phyloP scores from a whole-genome alignment of 2,113 vertebrate species.

The Brienomyrus longianalis region DNA sequence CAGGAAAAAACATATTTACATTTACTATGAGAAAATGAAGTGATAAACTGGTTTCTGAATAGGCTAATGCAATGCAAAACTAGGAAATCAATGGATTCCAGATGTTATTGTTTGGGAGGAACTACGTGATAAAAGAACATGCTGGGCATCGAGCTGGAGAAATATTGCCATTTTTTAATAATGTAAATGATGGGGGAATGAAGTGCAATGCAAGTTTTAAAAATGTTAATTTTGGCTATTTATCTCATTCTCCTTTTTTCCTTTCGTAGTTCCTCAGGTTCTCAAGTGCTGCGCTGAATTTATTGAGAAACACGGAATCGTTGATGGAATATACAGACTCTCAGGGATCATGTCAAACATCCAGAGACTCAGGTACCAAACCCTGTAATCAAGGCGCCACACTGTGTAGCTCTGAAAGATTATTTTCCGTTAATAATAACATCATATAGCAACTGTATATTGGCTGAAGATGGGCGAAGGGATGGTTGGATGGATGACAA shows the following conservation, averaged over 20 bases:
- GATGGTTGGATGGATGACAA: not conserved
- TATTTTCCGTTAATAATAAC: not conserved
- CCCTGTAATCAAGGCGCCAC: not conserved
- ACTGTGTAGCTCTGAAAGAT: not conserved
- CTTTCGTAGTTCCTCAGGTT: slow-evolving; percentile 81
- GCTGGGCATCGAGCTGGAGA: not conserved
- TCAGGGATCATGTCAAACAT: slow-evolving; percentile 97
- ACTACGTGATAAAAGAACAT: not conserved
- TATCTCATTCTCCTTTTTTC: not conserved
- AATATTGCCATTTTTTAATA: not conserved
- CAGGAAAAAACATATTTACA: not conserved
- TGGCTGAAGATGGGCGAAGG: not conserved
- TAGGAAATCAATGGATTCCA: not conserved
- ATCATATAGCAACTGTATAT: not conserved
- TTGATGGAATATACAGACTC: slow-evolving; percentile 95
- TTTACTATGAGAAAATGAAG: not conserved
- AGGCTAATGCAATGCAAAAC: not conserved
- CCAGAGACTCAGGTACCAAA: slow-evolving; percentile 82
- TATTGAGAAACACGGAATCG: slow-evolving; percentile 90
- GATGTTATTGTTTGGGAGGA: not conserved
- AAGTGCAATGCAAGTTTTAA: not conserved
- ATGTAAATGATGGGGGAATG: not conserved
- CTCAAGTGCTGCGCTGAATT: slow-evolving; percentile 92
- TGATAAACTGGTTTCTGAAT: not conserved
- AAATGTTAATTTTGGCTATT: not conserved